These are phyloP conservation scores for Halcyon chelicuti DNA, from an alignment of 2,797 vertebrate species.

Conservation along the genomic window DNA sequence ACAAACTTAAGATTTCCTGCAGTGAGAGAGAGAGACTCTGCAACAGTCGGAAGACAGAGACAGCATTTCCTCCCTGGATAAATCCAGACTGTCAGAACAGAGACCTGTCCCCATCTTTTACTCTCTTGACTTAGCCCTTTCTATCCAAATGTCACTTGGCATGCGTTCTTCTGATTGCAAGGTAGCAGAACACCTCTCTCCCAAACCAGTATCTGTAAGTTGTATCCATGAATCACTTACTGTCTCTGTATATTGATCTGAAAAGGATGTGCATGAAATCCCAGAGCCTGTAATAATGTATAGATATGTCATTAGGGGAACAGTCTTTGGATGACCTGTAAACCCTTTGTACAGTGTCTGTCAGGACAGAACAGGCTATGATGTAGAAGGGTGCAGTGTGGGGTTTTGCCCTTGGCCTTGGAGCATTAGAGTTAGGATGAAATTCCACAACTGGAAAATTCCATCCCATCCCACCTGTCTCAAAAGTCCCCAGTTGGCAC, in stretches of 20 bases:
- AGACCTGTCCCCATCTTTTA: not conserved
- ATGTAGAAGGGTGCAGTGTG: not conserved
- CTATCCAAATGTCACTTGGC: not conserved
- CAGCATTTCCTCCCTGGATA: not conserved
- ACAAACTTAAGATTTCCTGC: not conserved
- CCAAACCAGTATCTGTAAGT: not conserved
- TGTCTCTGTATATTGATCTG: not conserved
- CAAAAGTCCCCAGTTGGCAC: rapidly evolving
- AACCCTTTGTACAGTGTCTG: not conserved
- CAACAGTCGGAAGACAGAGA: not conserved
- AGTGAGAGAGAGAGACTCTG: not conserved
- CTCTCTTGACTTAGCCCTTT: not conserved
- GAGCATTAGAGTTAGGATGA: not conserved
- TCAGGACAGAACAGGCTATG: not conserved
- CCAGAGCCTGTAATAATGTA: not conserved
- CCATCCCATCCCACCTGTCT: not conserved
- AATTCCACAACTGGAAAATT: not conserved
- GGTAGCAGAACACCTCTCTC: not conserved
- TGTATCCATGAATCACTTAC: not conserved
- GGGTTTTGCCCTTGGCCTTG: not conserved
- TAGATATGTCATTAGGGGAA: not conserved
- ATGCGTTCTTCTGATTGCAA: not conserved
- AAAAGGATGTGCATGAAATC: not conserved
- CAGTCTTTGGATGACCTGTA: not conserved
- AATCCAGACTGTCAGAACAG: not conserved